Evolutionary conservation across 2,888 invertebrate species (phyloP), one percentile per base, ranked within the genome.

Genomic region (Aspidiotus destructor): DNA sequence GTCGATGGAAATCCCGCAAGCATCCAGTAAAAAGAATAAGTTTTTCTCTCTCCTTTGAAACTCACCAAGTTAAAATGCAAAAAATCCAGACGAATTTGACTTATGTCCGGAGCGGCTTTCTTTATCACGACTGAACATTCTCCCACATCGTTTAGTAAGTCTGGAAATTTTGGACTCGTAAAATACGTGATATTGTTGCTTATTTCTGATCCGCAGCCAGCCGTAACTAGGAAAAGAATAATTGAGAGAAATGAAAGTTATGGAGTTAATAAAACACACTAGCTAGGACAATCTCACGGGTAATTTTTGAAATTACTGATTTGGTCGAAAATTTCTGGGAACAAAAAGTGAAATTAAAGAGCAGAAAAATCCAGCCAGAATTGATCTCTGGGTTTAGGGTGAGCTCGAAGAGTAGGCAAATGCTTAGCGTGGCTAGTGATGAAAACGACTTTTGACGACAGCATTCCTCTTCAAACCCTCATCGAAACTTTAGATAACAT

Each of bases 41-140:
- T 5, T 28, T 28, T 28, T 28, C 28, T 5, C 28, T 28, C 28
- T 28, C 5, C 28, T 28, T 28, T 5, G 6, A 7, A 52, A 79
- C 84, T 83, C 76, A 88, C 88, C 77, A 91, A 81, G 75, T 86
- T 86, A 75, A 91, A 91, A 77, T 91, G 90, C 62, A 88, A 79
- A 75, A 92, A 90, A 77, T 92, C 92, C 17, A 92, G 81, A 73
- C 89, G 81, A 58, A 94, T 78, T 77, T 93, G 93, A 76, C 87
- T 88, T 74, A 93, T 85, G 73, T 89, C 88, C 0, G 85, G 84
- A 73, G 85, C 86, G 69, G 88, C 83, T 79, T 89, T 87, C 76
- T 85, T 85, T 9, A 93, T 83, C 72, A 82, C 84, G 63, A 92
- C 78, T 70, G 82, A 80, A 77, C 93, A 93, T 72, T 84, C 83